Conservation (phyloP, 2,797 vertebrate species). For the Aplochiton taeniatus region DNA sequence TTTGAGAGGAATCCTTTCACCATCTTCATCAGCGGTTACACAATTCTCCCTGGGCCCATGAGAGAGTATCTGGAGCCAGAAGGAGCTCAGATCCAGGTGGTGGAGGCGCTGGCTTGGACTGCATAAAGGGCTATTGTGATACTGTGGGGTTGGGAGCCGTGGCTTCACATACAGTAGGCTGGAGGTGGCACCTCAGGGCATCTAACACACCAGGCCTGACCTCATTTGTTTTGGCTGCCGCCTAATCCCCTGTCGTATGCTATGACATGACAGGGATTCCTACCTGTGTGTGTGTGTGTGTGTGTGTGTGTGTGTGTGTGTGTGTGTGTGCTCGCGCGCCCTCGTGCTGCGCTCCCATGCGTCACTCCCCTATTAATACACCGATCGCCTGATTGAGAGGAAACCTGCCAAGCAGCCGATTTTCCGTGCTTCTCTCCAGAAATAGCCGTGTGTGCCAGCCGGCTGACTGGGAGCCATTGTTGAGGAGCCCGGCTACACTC, state of each 20-base stretch:
- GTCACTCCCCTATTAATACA: constrained; percentile 48
- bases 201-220: constrained; percentile 17
- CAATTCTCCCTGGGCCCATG: too few relatives aligned
- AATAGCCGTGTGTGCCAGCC: constrained; percentile 25
- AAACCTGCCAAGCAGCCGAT: constrained; percentile 38
- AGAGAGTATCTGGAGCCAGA: too few relatives aligned
- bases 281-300: constrained; percentile 16
- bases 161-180: too few relatives aligned
- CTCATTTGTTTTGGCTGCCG: constrained; percentile 46
- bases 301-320: constrained; percentile 8
- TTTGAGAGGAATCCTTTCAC: too few relatives aligned
- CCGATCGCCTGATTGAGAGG: constrained; percentile 34
- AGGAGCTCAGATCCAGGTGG: too few relatives aligned
- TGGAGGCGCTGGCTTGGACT: too few relatives aligned
- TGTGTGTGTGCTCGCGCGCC: constrained; percentile 8
- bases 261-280: constrained; percentile 44
- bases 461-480: constrained; percentile 38
- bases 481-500: constrained; percentile 11
- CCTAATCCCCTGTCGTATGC: constrained; percentile 52
- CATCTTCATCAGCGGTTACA: too few relatives aligned
- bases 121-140: too few relatives aligned
- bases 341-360: constrained; percentile 16
- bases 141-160: too few relatives aligned
- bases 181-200: background rate
- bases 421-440: constrained; percentile 53